Base-by-base conservation (phyloP, 2,888 invertebrate species). In the Sinopyrophorus schimmeli region DNA sequence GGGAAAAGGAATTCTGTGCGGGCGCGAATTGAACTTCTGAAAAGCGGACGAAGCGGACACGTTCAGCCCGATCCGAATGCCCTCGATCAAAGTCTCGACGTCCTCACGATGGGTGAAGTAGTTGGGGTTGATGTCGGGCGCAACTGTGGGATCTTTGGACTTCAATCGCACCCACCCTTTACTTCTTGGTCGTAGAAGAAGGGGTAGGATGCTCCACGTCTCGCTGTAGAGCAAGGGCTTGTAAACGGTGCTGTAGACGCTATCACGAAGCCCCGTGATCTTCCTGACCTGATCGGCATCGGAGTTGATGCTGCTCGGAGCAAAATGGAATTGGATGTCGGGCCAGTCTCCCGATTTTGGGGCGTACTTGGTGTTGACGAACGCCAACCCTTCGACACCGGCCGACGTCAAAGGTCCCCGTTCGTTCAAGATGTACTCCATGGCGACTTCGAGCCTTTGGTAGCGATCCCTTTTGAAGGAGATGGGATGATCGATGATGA, bases 101-200 rank as follows among this genome's bases (percentile, higher is more conserved):
- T 97, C 96, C 64, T 88, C 82, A 55, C 84, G 84, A 59, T 91
- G 86, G 0, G 90, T 84, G 66, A 97, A 88, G 69, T 97, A 97
- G 70, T 96, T 95, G 0, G 96, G 94, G 67, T 90, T 88, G 41
- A 97, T 87, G 7, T 87, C 82, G 0, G 95, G 96, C 53, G 89
- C 83, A 1, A 87, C 83, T 55, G 84, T 78, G 0, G 95, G 94
- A 71, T 95, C 87, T 21, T 78, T 80, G 32, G 88, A 89, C 57
- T 83, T 84, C 10, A 98, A 74, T 37, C 86, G 83, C n/a, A 98
- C 76, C 82, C 86, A 86, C 0, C 98, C 98, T 0, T 83, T 82
- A 66, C 94, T 94, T 64, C 84, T 86, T 0, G 97, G 93, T 3
- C 96, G 80, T 58, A 97, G 71, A 1, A 92, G 71, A 2, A 92